Percentiles rank a stretch among this genome's conserved stretches.
Conservation (phyloP, 2,888 invertebrate genomes). For the Cryptus viduatorius region DNA sequence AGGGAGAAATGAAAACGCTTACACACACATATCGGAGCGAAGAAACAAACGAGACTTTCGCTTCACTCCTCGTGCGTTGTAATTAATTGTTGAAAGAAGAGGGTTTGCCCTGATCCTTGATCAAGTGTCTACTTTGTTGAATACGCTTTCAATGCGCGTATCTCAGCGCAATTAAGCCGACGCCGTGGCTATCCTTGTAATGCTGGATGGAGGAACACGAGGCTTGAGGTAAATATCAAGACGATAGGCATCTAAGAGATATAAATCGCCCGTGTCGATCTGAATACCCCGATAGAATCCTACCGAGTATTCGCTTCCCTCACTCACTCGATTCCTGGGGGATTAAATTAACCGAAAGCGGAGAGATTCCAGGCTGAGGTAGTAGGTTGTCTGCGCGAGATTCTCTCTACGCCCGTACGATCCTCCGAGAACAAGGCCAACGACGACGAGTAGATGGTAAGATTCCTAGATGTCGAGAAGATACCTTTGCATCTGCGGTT, state of each 20-base stretch:
- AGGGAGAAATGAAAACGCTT: neutral
- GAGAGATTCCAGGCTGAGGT: conserved; percentile 1
- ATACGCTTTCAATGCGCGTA: conserved; percentile 44
- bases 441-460: conserved; percentile 51
- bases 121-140: conserved; percentile 54
- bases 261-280: conserved; percentile 80
- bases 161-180: conserved; percentile 58
- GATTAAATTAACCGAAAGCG: conserved; percentile 67
- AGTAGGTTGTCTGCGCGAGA: conserved; percentile 31
- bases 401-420: conserved; percentile 7
- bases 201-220: conserved; percentile 17
- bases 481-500: conserved; percentile 82
- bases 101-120: conserved; percentile 50
- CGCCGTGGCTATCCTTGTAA: conserved; percentile 30
- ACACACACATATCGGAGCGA: conserved; percentile 4
- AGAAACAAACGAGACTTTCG: conserved; percentile 35
- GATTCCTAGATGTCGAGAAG: conserved; percentile 79
- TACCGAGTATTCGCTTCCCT: conserved; percentile 46
- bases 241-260: conserved; percentile 79
- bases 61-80: conserved; percentile 29
- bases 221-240: conserved; percentile 76
- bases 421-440: conserved; percentile 40
- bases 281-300: conserved; percentile 72
- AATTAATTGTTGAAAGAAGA: conserved; percentile 63
- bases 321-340: conserved; percentile 58